phyloP scores from a whole-genome alignment of 2,113 vertebrate species.

The Sminthopsis crassicaudata region DNA sequence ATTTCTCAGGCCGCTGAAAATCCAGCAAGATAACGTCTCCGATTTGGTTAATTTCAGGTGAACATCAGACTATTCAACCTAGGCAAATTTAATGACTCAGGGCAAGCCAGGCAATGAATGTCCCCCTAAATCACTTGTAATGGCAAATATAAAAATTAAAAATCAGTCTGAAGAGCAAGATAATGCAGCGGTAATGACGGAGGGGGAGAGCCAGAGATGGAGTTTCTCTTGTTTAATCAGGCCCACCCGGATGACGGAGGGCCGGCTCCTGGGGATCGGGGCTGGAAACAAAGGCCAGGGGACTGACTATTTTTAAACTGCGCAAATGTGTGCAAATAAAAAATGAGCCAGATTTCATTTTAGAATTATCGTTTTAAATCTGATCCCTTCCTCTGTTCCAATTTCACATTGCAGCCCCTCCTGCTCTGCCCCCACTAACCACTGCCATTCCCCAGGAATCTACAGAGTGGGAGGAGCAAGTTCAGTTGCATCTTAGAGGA shows the following conservation, averaged over 20 bases:
- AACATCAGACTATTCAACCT: constrained; percentile 91
- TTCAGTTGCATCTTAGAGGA: background rate
- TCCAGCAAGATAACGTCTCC: constrained; percentile 82
- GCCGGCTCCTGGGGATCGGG: constrained; percentile 64
- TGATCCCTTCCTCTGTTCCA: background rate
- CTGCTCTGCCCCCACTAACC: background rate
- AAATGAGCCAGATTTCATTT: constrained; percentile 69
- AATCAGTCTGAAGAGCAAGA: constrained; percentile 90
- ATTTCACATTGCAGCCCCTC: background rate
- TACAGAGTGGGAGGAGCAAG: background rate
- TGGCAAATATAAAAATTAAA: constrained; percentile 90
- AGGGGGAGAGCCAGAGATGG: constrained; percentile 83
- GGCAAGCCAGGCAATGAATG: constrained; percentile 90
- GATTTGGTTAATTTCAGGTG: constrained; percentile 90
- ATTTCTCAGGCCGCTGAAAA: constrained; percentile 77
- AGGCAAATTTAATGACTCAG: constrained; percentile 92
- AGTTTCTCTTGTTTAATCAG: constrained; percentile 79
- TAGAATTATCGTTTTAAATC: constrained; percentile 65
- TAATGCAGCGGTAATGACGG: constrained; percentile 88
- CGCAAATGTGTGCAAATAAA: constrained; percentile 61
- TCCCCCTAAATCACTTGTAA: constrained; percentile 89
- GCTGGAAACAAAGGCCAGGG: constrained; percentile 62
- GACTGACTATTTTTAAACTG: constrained; percentile 66
- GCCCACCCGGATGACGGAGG: constrained; percentile 81
- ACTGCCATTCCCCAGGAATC: background rate